Evolutionary conservation across 2,888 invertebrate species (phyloP), one percentile per base, ranked within the genome.

Genomic region (Harmothoe impar): DNA sequence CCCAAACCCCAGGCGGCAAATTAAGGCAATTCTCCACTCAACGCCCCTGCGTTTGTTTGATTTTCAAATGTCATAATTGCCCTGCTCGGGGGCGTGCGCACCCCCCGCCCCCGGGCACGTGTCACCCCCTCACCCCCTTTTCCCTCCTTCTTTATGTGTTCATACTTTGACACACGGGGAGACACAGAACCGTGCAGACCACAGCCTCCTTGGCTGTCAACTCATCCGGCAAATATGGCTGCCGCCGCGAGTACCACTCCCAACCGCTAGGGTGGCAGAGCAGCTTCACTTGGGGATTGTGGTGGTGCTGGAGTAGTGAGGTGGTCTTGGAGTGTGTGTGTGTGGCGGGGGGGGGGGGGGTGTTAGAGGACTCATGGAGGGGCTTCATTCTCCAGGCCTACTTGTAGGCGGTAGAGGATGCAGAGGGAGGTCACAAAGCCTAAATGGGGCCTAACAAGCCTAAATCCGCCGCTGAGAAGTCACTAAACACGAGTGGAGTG

Each of bases 61-160:
- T 86, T 86, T 86, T 54, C 86, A 86, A 86, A 86, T 86, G 86
- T 86, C 86, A 86, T 86, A 86, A 86, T 86, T 86, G 86, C 5
- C 29, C 86, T 52, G 84, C 86, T 86, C 1, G 17, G 56, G 86
- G 86, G 54, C 54, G 3, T 20, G n/a, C 86, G 52, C 25, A 33
- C 86, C 86, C 54, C 54, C 86, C 31, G 10, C 52, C 54, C 54
- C 29, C 33, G 56, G 86, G 25, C 86, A 54, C 86, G 86, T 86
- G 86, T 33, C 81, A 81, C 35, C 52, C 85, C 85, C 33, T 35
- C 85, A 10, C 85, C 85, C 31, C 29, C n/a, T 10, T 43, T 33
- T 33, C 43, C 43, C 52, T 20, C 85, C 0, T 29, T 43, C 52
- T 52, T 31, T 31, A 31, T 35, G 20, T 23, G 1, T 31, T 29